Evolutionary conservation across 2,113 vertebrate genomes (phyloP).

Genomic region (Onychostoma macrolepis): DNA sequence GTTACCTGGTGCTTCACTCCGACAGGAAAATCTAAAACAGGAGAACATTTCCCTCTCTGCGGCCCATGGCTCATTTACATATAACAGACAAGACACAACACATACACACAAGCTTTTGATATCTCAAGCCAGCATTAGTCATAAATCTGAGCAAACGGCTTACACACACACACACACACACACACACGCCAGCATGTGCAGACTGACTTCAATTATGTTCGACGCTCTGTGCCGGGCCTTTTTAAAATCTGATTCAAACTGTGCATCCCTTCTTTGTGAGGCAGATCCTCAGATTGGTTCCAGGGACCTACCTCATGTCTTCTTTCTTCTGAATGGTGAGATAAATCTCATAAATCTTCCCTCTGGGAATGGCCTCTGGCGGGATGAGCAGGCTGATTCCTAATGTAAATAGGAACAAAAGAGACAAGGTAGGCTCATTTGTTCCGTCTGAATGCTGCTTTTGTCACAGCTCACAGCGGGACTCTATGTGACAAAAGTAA

Average conservation of each 20-base stretch:
- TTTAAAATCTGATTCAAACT: conserved; percentile 30
- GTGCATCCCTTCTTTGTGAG: conserved; percentile 34
- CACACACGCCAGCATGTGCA: conserved; percentile 48
- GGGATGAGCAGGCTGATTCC: conserved; percentile 98
- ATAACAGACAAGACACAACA: neutral
- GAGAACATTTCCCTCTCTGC: neutral
- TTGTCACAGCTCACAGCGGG: conserved; percentile 66
- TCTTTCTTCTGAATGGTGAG: conserved; percentile 96
- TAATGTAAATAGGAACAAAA: conserved; percentile 78
- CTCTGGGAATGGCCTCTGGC: conserved; percentile 95
- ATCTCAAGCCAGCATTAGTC: conserved; percentile 34
- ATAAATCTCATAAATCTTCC: conserved; percentile 99
- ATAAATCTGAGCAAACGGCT: conserved; percentile 10
- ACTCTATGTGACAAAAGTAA: conserved; percentile 63
- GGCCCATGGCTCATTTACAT: conserved; percentile 11
- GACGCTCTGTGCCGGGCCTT: neutral
- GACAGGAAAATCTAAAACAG: neutral
- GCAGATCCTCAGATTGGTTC: conserved; percentile 70
- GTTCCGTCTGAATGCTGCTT: conserved; percentile 66
- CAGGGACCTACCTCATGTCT: conserved; percentile 92
- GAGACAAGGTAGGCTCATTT: conserved; percentile 64
- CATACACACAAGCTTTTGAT: conserved; percentile 16
- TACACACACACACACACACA: conserved; percentile 40
- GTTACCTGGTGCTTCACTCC: conserved; percentile 12
- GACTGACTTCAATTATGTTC: conserved; percentile 35